Percentiles rank a stretch among this genome's conserved stretches.
These are phyloP conservation scores for Temnothorax rugatulus DNA, from an alignment of 2,888 invertebrate species.

Conservation along the genomic window DNA sequence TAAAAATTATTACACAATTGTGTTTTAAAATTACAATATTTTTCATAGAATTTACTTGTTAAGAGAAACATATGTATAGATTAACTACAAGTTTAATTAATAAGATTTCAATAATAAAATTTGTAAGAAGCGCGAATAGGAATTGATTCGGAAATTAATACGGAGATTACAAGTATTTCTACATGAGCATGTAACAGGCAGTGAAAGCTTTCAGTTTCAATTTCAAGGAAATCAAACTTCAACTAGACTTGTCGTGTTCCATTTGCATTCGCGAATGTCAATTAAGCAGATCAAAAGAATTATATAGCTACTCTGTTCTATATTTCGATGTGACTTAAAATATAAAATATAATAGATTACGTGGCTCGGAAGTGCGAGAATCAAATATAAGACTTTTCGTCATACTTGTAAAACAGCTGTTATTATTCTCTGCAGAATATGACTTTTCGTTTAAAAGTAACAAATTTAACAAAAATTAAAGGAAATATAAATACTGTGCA, in stretches of 20 bases:
- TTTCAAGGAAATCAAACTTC: conserved; percentile 59
- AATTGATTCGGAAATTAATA: conserved; percentile 72
- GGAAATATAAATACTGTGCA: background rate
- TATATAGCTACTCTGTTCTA: background rate
- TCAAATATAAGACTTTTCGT: background rate
- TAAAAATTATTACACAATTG: background rate
- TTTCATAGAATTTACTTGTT: background rate
- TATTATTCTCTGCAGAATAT: background rate
- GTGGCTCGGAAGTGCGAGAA: background rate
- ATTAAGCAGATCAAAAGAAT: conserved; percentile 13
- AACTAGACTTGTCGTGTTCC: conserved; percentile 13
- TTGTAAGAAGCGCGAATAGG: conserved; percentile 3
- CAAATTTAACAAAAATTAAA: conserved; percentile 4
- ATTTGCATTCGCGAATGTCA: background rate
- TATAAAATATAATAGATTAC: background rate
- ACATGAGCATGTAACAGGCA: conserved; percentile 71
- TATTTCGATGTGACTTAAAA: background rate
- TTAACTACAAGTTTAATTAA: conserved; percentile 3
- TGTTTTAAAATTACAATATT: background rate
- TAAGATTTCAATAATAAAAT: conserved; percentile 22
- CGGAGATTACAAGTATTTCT: conserved; percentile 63
- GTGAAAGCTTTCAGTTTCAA: conserved; percentile 69
- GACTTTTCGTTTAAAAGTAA: too few relatives aligned
- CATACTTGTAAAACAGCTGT: background rate
- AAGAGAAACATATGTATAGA: background rate